Evolutionary conservation across 2,113 vertebrate genomes (phyloP).

Genomic region (Stegastes partitus): DNA sequence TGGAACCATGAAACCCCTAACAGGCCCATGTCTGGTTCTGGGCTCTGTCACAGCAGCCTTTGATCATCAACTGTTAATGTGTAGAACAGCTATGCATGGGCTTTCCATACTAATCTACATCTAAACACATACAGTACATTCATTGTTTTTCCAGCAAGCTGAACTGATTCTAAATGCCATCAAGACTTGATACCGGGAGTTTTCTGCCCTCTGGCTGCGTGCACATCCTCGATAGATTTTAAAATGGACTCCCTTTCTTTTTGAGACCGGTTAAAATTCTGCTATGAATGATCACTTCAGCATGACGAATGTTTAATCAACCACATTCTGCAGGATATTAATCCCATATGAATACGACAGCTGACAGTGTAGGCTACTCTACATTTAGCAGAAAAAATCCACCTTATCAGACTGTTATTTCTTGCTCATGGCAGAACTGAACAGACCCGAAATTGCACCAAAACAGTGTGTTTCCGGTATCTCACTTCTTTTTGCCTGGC

Average conservation of each 20-base stretch:
- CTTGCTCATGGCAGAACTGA: constrained; percentile 24
- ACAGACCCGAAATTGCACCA: constrained; percentile 3
- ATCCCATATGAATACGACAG: constrained; percentile 56
- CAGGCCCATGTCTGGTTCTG: too few species aligned
- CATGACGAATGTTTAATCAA: constrained; percentile 65
- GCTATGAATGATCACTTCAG: constrained; percentile 57
- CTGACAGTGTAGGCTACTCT: constrained; percentile 41
- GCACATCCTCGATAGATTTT: constrained; percentile 24
- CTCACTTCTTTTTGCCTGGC: neutral
- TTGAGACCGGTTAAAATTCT: constrained; percentile 26
- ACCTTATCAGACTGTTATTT: constrained; percentile 14
- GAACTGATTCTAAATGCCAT: constrained; percentile 13
- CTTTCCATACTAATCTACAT: neutral
- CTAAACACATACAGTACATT: neutral
- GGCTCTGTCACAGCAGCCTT: too few species aligned
- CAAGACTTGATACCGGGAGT: constrained; percentile 7
- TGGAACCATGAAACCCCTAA: too few species aligned
- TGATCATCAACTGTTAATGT: neutral
- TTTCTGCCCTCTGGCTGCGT: constrained; percentile 19
- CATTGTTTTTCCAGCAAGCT: constrained; percentile 1
- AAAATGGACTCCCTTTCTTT: constrained; percentile 35
- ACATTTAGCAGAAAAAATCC: constrained; percentile 20
- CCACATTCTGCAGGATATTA: constrained; percentile 53
- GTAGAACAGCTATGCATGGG: neutral
- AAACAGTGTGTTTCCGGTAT: neutral